Evolutionary conservation across 1,140 invertebrate species (phyloP).

Genomic region (Conus ventricosus): DNA sequence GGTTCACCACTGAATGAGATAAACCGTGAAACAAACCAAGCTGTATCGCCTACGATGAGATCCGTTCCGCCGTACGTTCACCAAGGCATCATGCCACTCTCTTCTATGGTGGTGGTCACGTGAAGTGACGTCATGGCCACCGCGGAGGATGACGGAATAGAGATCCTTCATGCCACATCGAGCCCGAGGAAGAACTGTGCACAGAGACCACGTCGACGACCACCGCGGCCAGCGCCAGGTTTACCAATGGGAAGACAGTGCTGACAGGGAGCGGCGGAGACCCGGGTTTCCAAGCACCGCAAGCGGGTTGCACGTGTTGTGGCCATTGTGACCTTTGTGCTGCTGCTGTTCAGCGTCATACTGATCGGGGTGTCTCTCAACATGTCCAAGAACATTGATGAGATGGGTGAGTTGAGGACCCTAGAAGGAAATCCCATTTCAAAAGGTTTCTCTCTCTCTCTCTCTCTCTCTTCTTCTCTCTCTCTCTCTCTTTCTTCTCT

Average conservation of each 20-base stretch:
- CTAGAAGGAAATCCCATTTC: neutral
- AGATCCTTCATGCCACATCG: constrained; percentile 50
- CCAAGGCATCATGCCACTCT: too few relatives aligned
- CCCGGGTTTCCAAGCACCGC: constrained; percentile 36
- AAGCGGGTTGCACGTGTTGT: constrained; percentile 51
- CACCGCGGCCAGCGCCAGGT: too few relatives aligned
- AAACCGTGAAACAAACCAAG: too few relatives aligned
- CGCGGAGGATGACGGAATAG: constrained; percentile 47
- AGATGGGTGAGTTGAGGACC: constrained; percentile 44
- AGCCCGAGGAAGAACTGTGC: neutral
- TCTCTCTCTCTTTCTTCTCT: too few relatives aligned
- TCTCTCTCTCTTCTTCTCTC: too few relatives aligned
- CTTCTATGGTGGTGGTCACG: too few relatives aligned
- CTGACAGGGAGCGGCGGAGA: constrained; percentile 9
- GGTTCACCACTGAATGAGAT: too few relatives aligned
- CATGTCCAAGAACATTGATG: constrained; percentile 53
- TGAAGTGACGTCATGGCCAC: constrained; percentile 35
- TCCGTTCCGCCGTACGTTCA: too few relatives aligned
- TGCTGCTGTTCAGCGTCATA: constrained; percentile 49
- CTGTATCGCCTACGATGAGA: too few relatives aligned
- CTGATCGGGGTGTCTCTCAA: constrained; percentile 51
- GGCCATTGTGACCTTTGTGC: constrained; percentile 46
- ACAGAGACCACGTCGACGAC: too few relatives aligned
- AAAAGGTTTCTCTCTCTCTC: neutral
- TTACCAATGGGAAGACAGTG: too few relatives aligned